Conservation (phyloP, 1,140 invertebrate genomes). For the Lepidotrigona ventralis region DNA sequence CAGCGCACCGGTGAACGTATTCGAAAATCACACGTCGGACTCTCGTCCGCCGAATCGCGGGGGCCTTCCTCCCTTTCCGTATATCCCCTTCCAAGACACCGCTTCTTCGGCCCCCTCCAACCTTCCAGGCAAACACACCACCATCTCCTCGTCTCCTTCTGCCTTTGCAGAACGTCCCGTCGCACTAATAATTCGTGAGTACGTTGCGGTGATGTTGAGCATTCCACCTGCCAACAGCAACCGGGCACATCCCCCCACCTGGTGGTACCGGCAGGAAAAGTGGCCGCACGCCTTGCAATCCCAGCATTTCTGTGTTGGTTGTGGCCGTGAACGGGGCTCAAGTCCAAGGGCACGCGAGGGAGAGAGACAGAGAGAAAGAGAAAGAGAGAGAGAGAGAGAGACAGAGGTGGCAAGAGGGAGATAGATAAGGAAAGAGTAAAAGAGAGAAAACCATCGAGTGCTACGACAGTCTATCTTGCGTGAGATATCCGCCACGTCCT, state of each 20-base stretch:
- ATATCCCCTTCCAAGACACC: constrained; percentile 26
- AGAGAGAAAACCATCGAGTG: constrained; percentile 49
- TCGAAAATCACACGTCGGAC: constrained; percentile 60
- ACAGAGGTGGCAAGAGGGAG: neutral
- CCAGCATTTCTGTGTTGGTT: constrained; percentile 78
- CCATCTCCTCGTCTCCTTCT: constrained; percentile 40
- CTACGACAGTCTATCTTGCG: constrained; percentile 55
- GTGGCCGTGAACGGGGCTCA: constrained; percentile 78
- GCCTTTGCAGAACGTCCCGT: constrained; percentile 59
- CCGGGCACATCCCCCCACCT: constrained; percentile 71
- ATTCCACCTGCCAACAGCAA: constrained; percentile 77
- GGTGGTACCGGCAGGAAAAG: constrained; percentile 75
- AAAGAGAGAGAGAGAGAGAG: constrained; percentile 41
- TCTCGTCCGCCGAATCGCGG: constrained; percentile 53
- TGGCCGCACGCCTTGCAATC: constrained; percentile 76
- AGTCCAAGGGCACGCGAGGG: constrained; percentile 77
- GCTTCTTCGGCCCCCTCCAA: neutral
- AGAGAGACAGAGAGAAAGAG: constrained; percentile 53
- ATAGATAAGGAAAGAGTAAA: neutral
- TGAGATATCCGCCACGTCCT: constrained; percentile 48
- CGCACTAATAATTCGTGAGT: constrained; percentile 74
- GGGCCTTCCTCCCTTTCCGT: constrained; percentile 48
- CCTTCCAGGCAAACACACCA: constrained; percentile 37
- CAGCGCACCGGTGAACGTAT: constrained; percentile 62
- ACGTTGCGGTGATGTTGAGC: constrained; percentile 70